Conservation (phyloP, 1,140 invertebrate genomes). For the Leptoteleia sp. region DNA sequence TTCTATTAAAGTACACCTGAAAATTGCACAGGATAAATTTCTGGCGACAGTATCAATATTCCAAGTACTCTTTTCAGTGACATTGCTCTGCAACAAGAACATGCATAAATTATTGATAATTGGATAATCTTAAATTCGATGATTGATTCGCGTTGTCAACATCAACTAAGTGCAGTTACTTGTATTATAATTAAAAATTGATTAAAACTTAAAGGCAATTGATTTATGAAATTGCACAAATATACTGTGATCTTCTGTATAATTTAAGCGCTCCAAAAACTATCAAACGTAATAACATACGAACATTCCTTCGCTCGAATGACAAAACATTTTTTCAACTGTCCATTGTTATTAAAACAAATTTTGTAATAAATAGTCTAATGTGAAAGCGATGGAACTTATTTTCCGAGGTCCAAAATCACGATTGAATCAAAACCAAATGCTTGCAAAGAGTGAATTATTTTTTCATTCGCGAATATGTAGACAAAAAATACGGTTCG, state of each 20-base stretch:
- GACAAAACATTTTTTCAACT: constrained; percentile 21
- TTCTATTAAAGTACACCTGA: too few species aligned
- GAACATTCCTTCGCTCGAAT: constrained; percentile 27
- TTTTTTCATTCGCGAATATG: constrained; percentile 36
- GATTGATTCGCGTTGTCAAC: not conserved
- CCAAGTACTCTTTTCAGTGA: too few species aligned
- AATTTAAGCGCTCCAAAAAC: constrained; percentile 19
- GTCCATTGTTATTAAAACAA: constrained; percentile 34
- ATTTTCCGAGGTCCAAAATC: constrained; percentile 13
- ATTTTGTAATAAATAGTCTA: constrained; percentile 20
- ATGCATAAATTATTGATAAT: too few species aligned
- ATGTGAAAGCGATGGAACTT: constrained; percentile 46
- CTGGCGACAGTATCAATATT: too few species aligned
- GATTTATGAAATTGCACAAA: constrained; percentile 32
- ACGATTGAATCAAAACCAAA: constrained; percentile 15
- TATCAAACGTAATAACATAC: not conserved
- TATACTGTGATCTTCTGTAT: constrained; percentile 46
- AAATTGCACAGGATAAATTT: too few species aligned
- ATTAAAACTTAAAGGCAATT: too few species aligned
- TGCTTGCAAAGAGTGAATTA: constrained; percentile 36
- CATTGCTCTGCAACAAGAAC: too few species aligned
- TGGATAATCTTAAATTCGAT: not conserved
- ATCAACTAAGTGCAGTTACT: not conserved
- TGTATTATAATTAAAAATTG: not conserved
- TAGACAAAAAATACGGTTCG: constrained; percentile 24